phyloP scores from a whole-genome alignment of 2,797 vertebrate species.

The Calcarius lapponicus region DNA sequence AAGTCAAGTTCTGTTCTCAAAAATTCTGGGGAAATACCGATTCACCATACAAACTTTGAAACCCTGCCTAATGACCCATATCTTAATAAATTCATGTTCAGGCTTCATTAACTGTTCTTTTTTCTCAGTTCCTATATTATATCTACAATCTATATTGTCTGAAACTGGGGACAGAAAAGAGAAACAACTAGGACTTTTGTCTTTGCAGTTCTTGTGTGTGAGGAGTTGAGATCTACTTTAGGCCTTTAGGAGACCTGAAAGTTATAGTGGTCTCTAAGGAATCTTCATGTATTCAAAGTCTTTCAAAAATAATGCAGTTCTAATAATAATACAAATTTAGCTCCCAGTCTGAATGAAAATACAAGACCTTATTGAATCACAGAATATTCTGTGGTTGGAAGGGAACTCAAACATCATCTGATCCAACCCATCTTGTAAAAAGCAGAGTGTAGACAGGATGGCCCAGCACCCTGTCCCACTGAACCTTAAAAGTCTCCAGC shows the following conservation, averaged over 20 bases:
- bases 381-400: background rate
- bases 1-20: background rate
- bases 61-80: background rate
- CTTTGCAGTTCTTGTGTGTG: background rate
- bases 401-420: background rate
- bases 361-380: accelerated
- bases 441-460: accelerated
- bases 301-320: background rate
- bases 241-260: background rate
- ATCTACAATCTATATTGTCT: background rate
- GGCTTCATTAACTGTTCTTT: background rate
- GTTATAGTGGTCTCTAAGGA: background rate
- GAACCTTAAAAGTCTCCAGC: background rate
- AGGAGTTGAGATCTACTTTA: background rate
- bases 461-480: accelerated
- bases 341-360: background rate
- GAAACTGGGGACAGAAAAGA: background rate
- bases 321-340: background rate
- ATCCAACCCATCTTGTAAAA: background rate
- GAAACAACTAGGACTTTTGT: background rate
- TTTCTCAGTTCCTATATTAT: background rate
- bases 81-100: background rate
- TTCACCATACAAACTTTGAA: background rate
- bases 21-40: background rate
- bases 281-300: background rate